These are phyloP conservation scores for Platysternon megacephalum DNA, from an alignment of 2,113 vertebrate genomes.

Conservation along the genomic window DNA sequence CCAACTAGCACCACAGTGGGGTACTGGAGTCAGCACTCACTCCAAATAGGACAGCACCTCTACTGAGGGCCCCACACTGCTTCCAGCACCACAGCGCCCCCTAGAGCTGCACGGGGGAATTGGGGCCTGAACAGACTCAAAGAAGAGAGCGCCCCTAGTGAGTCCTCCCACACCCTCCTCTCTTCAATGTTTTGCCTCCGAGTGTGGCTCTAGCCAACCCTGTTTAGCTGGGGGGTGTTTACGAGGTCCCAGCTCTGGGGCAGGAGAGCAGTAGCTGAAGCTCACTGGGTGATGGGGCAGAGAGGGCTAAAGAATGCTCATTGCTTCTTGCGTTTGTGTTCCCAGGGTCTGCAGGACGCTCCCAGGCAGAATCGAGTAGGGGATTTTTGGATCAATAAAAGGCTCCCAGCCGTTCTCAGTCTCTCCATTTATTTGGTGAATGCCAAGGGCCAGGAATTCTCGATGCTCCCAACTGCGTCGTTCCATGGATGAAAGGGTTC, in stretches of 20 bases:
- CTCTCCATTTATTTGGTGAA: not conserved
- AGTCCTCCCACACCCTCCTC: not conserved
- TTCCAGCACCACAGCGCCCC: not conserved
- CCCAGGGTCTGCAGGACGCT: not conserved
- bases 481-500: not conserved
- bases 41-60: not conserved
- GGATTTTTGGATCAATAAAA: not conserved
- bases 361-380: not conserved
- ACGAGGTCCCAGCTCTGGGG: accelerated
- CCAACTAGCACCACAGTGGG: not conserved
- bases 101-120: not conserved
- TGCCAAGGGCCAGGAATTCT: not conserved
- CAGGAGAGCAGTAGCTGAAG: not conserved
- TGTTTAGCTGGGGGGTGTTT: not conserved
- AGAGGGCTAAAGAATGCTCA: not conserved
- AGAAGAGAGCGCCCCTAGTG: not conserved
- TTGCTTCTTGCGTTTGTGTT: not conserved
- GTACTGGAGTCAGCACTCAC: not conserved
- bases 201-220: not conserved
- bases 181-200: not conserved
- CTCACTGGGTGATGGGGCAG: not conserved
- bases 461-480: not conserved
- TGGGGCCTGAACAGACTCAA: not conserved
- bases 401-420: not conserved
- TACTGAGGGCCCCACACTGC: not conserved